Base-by-base conservation (phyloP, 1,140 invertebrate genomes). In the Saccostrea cuccullata region DNA sequence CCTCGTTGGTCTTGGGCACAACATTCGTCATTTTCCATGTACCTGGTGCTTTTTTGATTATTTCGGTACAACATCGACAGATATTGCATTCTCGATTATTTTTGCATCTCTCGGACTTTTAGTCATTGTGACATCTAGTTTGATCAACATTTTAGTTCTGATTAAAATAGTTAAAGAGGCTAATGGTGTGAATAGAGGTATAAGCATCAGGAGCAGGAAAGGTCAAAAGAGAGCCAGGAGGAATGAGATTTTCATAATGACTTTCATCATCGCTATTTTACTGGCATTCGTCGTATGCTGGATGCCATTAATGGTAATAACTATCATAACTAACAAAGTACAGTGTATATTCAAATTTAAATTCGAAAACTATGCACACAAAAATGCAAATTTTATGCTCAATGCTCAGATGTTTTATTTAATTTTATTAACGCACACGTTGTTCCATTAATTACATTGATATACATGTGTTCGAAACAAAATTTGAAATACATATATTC, bases 11-110 rank as follows among this genome's bases (percentile, higher is more conserved):
- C 87, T 95, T 20, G 94, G 94, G 0, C 56, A 87, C 55, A 93
- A 92, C 84, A 88, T 92, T 11, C 82, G 91, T 13, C 94, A 94
- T 58, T 95, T 92, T 90, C 95, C 95, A 0, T 91, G 93, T 8
- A 95, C 95, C 67, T 95, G 95, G 95, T 95, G 95, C 89, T 95
- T 95, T 91, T 93, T 95, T 86, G 94, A 95, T 87, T 93, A 93
- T 77, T 90, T 87, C 73, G 90, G 91, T 87, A 84, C 88, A 0
- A 86, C 89, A 85, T 5, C 88, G 6, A 73, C 88, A 85, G 89
- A 91, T 85, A 88, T 89, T 20, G 88, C 92, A n/a, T 94, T 93
- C 86, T 89, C 91, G 47, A 91, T 91, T 87, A 88, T 92, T 55
- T 95, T 94, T 84, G 91, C 93, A 6, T 88, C 89, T 11, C 56